These are phyloP conservation scores for Aplocera efformata DNA, from an alignment of 2,888 invertebrate genomes.

Conservation along the genomic window DNA sequence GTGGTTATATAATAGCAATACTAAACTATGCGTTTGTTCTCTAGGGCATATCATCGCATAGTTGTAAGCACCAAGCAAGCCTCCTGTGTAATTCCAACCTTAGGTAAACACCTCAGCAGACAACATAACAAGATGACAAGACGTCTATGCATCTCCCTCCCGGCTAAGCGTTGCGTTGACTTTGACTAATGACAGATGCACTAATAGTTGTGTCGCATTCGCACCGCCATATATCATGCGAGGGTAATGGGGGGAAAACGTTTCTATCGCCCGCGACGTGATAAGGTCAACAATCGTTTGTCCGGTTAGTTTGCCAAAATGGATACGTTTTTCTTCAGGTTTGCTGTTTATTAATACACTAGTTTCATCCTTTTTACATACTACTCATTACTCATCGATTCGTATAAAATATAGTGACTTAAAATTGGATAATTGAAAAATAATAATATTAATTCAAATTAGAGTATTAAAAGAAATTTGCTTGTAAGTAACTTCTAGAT, in stretches of 20 bases:
- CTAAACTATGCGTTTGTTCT: too few species aligned
- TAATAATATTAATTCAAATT: too few species aligned
- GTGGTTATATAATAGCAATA: too few species aligned
- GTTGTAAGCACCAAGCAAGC: too few species aligned
- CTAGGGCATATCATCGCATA: too few species aligned
- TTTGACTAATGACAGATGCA: slow-evolving; percentile 80
- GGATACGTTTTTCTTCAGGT: slow-evolving; percentile 23
- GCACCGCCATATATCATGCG: slow-evolving; percentile 69
- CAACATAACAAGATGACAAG: slow-evolving; percentile 14
- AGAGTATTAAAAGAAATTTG: too few species aligned
- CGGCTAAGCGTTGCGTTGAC: slow-evolving; percentile 66
- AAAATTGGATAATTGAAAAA: too few species aligned
- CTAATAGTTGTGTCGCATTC: slow-evolving; percentile 78
- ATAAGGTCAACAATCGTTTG: slow-evolving; percentile 70
- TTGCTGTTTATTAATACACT: background rate
- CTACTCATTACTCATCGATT: too few species aligned
- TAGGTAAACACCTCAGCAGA: slow-evolving; percentile 4
- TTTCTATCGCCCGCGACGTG: slow-evolving; percentile 66
- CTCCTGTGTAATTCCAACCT: too few species aligned
- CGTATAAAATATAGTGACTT: too few species aligned
- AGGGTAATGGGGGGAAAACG: slow-evolving; percentile 70
- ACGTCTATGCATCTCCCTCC: slow-evolving; percentile 28
- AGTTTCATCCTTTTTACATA: too few species aligned
- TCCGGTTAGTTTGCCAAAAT: slow-evolving; percentile 49
- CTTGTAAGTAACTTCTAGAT: too few species aligned